Evolutionary conservation across 2,888 invertebrate species (phyloP).

Genomic region (Chelonus formosanus): DNA sequence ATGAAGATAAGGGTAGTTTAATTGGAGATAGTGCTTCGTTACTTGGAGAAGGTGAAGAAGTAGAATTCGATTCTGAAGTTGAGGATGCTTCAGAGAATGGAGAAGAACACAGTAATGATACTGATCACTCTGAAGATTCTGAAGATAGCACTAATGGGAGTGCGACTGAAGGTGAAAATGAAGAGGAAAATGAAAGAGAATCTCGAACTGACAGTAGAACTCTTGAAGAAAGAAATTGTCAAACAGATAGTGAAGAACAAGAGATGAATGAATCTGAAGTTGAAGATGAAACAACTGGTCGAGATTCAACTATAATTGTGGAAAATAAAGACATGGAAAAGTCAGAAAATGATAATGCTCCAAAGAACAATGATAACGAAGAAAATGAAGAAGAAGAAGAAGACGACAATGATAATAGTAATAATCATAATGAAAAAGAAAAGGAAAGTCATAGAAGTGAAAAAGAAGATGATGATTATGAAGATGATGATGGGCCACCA

Average conservation of each 20-base stretch:
- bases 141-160: constrained; percentile 32
- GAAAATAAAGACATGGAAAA: constrained; percentile 36
- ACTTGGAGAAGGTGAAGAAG: constrained; percentile 45
- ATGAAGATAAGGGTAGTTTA: constrained; percentile 49
- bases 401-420: constrained; percentile 1
- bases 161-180: constrained; percentile 32
- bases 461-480: constrained; percentile 36
- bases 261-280: constrained; percentile 42
- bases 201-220: too few species aligned
- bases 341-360: constrained; percentile 21
- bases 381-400: constrained; percentile 14
- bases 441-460: constrained; percentile 23
- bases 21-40: constrained; percentile 47
- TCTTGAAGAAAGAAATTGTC: constrained; percentile 40
- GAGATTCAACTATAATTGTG: constrained; percentile 12
- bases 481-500: constrained; percentile 60
- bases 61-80: constrained; percentile 45
- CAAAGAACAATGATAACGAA: constrained; percentile 3
- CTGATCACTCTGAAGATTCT: constrained; percentile 39
- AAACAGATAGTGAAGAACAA: constrained; percentile 50
- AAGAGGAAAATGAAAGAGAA: constrained; percentile 36
- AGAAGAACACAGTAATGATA: constrained; percentile 21
- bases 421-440: constrained; percentile 3
- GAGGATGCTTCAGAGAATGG: constrained; percentile 45
- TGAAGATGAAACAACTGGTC: constrained; percentile 27